Evolutionary conservation across 2,113 vertebrate genomes (phyloP), one percentile per base, ranked within the genome.

Genomic region (Tor tambroides): DNA sequence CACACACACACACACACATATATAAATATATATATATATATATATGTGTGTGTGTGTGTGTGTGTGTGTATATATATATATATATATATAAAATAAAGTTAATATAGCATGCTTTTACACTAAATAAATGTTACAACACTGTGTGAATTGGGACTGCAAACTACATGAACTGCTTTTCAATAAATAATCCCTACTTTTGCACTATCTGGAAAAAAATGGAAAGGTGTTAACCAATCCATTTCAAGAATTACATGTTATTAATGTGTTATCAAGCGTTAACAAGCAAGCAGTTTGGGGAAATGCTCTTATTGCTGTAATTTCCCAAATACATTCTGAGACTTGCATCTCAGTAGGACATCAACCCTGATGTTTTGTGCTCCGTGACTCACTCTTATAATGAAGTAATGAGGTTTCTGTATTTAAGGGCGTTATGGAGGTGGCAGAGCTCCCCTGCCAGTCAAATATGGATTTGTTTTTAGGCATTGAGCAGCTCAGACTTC

Each of bases 401-500:
- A 91, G 81, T 88, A 91, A 93, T 90, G 83, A 90, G 80, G 81
- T 92, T 91, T 87, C 69, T 56, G 86, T 87, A 76, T 85, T 90
- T 91, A 87, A 89, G 88, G 30, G 85, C 76, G 69, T 88, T 90
- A 87, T 82, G 87, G 86, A 79, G 46, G 59, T 51, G 56, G n/a
- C n/a, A 61, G 6, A 79, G 67, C 82, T 19, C 67, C 85, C 89
- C 91, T 88, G 90, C 65, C 83, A 91, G 92, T 88, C 23, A 88
- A 92, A 91, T 90, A 90, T 91, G 80, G 90, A 92, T 92, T 88
- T 71, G 77, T 88, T 91, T 88, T 91, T 86, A 87, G 89, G 38
- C 74, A 89, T 76, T 82, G 83, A 63, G 30, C 75, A 41, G 80
- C 69, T 84, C 35, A 23, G 49, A 38, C 80, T 81, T 83, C 32